These are phyloP conservation scores for Drosophila azteca DNA, from an alignment of 1,140 invertebrate species.

Conservation along the genomic window DNA sequence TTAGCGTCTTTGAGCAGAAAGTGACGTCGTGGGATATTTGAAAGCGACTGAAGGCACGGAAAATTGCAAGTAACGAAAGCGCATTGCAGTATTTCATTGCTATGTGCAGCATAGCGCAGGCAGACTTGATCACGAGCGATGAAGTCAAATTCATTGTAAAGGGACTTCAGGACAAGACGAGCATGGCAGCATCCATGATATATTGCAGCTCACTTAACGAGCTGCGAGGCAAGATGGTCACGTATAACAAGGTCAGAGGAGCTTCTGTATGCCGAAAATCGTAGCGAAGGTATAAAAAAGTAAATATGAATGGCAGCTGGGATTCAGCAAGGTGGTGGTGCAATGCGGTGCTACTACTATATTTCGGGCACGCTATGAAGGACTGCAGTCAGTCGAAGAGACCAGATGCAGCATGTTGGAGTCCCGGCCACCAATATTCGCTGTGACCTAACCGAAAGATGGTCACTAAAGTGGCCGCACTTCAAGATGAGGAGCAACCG, in stretches of 20 bases:
- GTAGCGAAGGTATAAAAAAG: background rate
- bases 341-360: constrained; percentile 3
- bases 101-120: background rate
- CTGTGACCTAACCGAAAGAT: no score
- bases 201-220: background rate
- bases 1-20: no score
- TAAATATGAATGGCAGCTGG: background rate
- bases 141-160: constrained; percentile 1
- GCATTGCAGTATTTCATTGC: background rate
- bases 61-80: background rate
- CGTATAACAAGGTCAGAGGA: background rate
- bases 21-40: no score
- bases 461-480: no score
- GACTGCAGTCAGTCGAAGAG: constrained; percentile 2
- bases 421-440: background rate
- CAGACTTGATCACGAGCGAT: background rate
- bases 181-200: no score
- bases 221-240: background rate
- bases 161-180: background rate
- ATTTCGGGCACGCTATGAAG: background rate
- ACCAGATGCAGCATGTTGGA: constrained; percentile 4
- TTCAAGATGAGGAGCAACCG: background rate
- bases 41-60: background rate
- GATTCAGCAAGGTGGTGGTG: background rate
- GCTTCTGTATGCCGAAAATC: background rate